A percentile compares a stretch with the other conserved stretches of the same genome.
Evolutionary conservation across 2,113 vertebrate genomes (phyloP).

Genomic region (Aegithalos caudatus): DNA sequence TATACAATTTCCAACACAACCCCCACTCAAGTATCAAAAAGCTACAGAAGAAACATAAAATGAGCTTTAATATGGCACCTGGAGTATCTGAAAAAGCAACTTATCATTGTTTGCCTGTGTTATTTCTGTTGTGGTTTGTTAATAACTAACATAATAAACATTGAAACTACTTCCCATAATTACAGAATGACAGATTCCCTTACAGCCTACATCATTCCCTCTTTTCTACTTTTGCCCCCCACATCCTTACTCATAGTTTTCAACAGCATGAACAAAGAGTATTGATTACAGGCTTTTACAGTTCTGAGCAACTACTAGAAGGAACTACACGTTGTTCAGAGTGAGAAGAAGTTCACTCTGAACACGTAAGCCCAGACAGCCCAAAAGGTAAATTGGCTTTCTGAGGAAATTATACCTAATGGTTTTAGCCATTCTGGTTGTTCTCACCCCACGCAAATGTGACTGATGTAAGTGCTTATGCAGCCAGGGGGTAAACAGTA

Average conservation of each 20-base stretch:
- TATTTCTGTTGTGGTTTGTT: not conserved
- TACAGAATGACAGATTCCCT: not conserved
- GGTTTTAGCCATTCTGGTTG: not conserved
- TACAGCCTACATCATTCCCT: not conserved
- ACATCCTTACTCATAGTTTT: not conserved
- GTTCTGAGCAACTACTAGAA: not conserved
- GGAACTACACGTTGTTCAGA: not conserved
- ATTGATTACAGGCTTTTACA: not conserved
- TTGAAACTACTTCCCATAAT: not conserved
- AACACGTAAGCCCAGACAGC: rapidly evolving
- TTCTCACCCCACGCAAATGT: not conserved
- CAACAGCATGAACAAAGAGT: not conserved
- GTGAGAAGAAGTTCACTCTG: not conserved
- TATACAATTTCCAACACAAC: not conserved
- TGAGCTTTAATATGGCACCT: not conserved
- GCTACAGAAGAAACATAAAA: not conserved
- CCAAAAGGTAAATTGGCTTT: not conserved
- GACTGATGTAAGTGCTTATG: not conserved
- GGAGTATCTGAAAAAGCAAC: not conserved
- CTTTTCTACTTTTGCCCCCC: not conserved
- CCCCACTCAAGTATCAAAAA: not conserved
- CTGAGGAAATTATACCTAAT: not conserved
- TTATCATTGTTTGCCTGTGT: not conserved
- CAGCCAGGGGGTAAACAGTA: not conserved
- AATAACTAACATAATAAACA: not conserved